Base-by-base conservation (phyloP, 2,888 invertebrate genomes). In the Hypomecis atomaria region DNA sequence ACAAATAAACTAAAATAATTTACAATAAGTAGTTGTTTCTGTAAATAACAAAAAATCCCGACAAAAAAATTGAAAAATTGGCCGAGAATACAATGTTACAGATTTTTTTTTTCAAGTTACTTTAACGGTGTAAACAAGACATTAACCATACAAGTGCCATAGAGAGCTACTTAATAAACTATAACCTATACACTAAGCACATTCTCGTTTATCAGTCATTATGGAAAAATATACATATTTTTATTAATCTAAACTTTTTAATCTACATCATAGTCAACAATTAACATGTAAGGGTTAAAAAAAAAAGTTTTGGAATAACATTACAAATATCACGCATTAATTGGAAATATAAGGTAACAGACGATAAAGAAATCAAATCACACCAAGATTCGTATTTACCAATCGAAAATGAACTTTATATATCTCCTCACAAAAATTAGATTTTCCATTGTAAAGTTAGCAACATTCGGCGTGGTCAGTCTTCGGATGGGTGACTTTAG, bases 121-220 rank as follows among this genome's bases (percentile, higher is more conserved):
- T 60, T 10, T 23, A 36, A 6, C 11, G 37, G 47, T 55, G 58
- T 48, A 49, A 62, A 62, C 50, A 34, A 50, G 61, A 50, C 59
- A 64, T 50, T 7, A 8, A 42, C 11, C 7, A 13, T 10, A 63
- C 71, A 73, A 66, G 73, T 58, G 42, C 37, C 55, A 79, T 87
- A 89, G 89, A 90, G 89, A 89, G 89, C 90, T 86, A 86, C 82
- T 77, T 82, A 85, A 71, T 83, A 71, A 60, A 62, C 65, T 77
- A 73, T 71, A 77, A 81, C 70, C 74, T 73, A 78, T 78, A 5
- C 23, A 61, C 54, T 71, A 62, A 69, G 60, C 42, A 56, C 43
- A 60, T 56, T 70, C 66, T 69, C 66, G 60, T 66, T 59, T 75
- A 75, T 81, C 82, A 82, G 81, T 82, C 81, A 77, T 74, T 75